Base-by-base conservation (phyloP, 2,113 vertebrate species). In the Ahaetulla prasina region DNA sequence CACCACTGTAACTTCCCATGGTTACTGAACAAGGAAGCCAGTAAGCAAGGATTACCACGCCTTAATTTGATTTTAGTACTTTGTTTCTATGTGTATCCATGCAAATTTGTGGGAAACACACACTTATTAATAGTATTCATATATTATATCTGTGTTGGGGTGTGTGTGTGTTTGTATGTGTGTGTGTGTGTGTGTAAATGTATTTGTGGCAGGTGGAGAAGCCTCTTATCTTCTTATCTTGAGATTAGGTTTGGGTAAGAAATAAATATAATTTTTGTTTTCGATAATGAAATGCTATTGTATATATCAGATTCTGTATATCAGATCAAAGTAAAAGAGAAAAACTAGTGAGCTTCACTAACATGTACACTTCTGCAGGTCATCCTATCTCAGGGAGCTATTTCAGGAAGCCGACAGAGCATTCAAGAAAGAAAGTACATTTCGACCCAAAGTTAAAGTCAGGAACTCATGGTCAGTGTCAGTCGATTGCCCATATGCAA, bases 321-420 rank as follows among this genome's bases (percentile, higher is more conserved):
- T 80, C 16, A 39, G 68, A 39, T 39, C 6, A 80, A 80, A 80
- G 35, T 20, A 39, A 80, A 20, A 20, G 16, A 39, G 6, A 39
- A 74, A 74, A 39, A 74, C 1, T 2, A 80, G 2, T 39, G n/a
- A 80, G 2, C 35, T 80, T 80, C 68, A 80, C 18, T 80, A 80
- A 39, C 1, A 80, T 22, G n/a, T 39, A 39, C 8, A 80, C 1
- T 80, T 80, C 16, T 80, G 16, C 18, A 80, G 68, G 8, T 22
- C 35, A 0, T 80, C 16, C 2, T 35, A 18, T 18, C n/a, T 39
- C 6, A 74, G 2, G 1, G 3, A 30, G 10, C 10, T 12, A 30
- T 30, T 11, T 30, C 1, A 12, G 1, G 10, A 4, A 30, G 27
- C 1, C 1, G 30, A 6, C 4, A 68, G 0, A 14, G 12, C n/a